These are phyloP conservation scores for Mactromeris polynyma DNA, from an alignment of 2,888 invertebrate genomes.

Conservation along the genomic window DNA sequence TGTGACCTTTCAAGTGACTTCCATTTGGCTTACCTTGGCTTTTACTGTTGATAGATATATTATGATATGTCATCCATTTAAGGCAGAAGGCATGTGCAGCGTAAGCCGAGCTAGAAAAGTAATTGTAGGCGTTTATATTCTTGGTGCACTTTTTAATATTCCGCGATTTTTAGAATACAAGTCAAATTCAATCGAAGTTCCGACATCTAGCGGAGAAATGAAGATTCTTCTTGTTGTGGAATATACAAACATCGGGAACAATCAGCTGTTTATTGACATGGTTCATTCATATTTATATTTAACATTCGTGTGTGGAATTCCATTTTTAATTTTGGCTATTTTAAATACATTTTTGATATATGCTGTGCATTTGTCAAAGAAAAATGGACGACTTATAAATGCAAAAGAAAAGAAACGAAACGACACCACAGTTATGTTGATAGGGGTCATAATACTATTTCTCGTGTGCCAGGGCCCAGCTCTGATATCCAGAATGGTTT, in stretches of 20 bases:
- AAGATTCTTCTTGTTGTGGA: conserved; percentile 65
- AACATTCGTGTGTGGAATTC: conserved; percentile 85
- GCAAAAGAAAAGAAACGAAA: conserved; percentile 85
- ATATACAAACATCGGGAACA: conserved; percentile 81
- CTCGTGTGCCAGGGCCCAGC: conserved; percentile 87
- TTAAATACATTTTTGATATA: conserved; percentile 86
- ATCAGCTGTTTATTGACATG: conserved; percentile 79
- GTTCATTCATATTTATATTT: conserved; percentile 86
- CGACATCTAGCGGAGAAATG: conserved; percentile 40
- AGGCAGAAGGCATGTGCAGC: conserved; percentile 85
- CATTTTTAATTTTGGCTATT: conserved; percentile 85
- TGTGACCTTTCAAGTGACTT: conserved; percentile 86
- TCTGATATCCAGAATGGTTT: conserved; percentile 86
- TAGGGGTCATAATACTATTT: conserved; percentile 87
- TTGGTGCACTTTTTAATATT: conserved; percentile 84
- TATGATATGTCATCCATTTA: conserved; percentile 87
- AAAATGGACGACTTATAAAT: conserved; percentile 83
- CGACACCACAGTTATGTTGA: conserved; percentile 87
- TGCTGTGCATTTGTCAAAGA: conserved; percentile 84
- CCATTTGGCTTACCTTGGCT: conserved; percentile 86
- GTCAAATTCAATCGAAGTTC: conserved; percentile 67
- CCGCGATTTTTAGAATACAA: conserved; percentile 86
- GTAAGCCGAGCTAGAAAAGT: conserved; percentile 82
- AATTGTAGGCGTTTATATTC: conserved; percentile 78
- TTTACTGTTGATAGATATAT: conserved; percentile 87